A percentile compares a stretch with the other conserved stretches of the same genome.
Evolutionary conservation across 2,113 vertebrate genomes (phyloP).

Genomic region (Cairina moschata): DNA sequence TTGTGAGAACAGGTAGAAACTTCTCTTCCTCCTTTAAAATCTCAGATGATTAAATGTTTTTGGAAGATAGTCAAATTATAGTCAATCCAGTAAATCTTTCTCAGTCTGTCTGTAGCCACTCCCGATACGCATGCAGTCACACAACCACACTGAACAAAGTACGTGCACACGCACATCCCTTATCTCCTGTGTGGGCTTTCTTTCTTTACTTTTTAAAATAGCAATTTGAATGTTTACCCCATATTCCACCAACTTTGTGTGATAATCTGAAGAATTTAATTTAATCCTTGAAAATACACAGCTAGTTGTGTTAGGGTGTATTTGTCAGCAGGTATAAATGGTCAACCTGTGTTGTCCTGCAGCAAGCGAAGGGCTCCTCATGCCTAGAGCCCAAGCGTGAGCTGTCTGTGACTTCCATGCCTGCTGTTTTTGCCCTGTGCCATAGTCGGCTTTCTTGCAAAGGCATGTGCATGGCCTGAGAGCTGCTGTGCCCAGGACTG

Average conservation of each 20-base stretch:
- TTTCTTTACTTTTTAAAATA: not conserved
- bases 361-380: fast-evolving
- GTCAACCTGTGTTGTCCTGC: not conserved
- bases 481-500: not conserved
- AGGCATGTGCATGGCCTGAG: fast-evolving
- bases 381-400: not conserved
- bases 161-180: not conserved
- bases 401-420: not conserved
- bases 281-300: not conserved
- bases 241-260: not conserved
- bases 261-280: not conserved
- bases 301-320: not conserved
- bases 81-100: not conserved
- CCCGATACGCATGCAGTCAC: not conserved
- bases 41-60: constrained; percentile 7
- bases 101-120: not conserved
- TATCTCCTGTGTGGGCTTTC: not conserved
- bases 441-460: fast-evolving
- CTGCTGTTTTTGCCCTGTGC: not conserved
- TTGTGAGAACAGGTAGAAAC: not conserved
- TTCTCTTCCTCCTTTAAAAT: constrained; percentile 5
- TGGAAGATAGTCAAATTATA: not conserved
- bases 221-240: not conserved
- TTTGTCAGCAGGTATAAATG: not conserved
- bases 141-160: not conserved